phyloP scores from a whole-genome alignment of 1,140 invertebrate genomes.

The Tetranychus cinnabarinus region DNA sequence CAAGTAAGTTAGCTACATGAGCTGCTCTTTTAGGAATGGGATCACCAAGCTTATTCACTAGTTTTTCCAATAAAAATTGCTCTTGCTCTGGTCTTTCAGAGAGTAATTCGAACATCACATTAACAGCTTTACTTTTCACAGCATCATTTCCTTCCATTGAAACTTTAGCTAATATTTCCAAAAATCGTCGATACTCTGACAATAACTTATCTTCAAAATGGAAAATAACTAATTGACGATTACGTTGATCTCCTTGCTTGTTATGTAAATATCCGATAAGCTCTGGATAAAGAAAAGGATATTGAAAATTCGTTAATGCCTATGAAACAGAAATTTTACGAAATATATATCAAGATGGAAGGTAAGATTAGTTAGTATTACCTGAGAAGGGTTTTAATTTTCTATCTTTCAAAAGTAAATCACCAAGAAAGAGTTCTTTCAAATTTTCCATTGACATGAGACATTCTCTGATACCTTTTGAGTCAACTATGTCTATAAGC shows the following conservation, averaged over 20 bases:
- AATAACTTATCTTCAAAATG: slow-evolving; percentile 65
- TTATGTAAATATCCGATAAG: background rate
- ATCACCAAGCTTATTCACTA: slow-evolving; percentile 91
- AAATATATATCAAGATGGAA: background rate
- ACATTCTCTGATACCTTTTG: slow-evolving; percentile 53
- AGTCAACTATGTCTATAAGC: slow-evolving; percentile 50
- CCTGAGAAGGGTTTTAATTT: slow-evolving; percentile 7
- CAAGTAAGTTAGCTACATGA: slow-evolving; percentile 61
- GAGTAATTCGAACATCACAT: slow-evolving; percentile 47
- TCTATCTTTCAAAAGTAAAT: slow-evolving; percentile 4
- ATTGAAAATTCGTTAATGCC: no score
- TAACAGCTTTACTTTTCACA: slow-evolving; percentile 56
- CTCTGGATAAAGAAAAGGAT: background rate
- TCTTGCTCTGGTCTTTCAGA: slow-evolving; percentile 67
- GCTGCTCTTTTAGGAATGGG: slow-evolving; percentile 62
- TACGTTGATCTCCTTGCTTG: background rate
- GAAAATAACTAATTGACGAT: slow-evolving; percentile 27
- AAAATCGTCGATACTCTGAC: slow-evolving; percentile 42
- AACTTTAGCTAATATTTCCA: slow-evolving; percentile 34
- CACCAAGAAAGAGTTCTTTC: slow-evolving; percentile 8
- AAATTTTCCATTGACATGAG: slow-evolving; percentile 31
- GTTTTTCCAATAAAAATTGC: slow-evolving; percentile 41
- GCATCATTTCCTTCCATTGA: slow-evolving; percentile 43
- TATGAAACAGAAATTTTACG: no score
- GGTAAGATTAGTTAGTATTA: background rate